Conservation (phyloP, 2,113 vertebrate species). For the Micronycteris hirsuta region DNA sequence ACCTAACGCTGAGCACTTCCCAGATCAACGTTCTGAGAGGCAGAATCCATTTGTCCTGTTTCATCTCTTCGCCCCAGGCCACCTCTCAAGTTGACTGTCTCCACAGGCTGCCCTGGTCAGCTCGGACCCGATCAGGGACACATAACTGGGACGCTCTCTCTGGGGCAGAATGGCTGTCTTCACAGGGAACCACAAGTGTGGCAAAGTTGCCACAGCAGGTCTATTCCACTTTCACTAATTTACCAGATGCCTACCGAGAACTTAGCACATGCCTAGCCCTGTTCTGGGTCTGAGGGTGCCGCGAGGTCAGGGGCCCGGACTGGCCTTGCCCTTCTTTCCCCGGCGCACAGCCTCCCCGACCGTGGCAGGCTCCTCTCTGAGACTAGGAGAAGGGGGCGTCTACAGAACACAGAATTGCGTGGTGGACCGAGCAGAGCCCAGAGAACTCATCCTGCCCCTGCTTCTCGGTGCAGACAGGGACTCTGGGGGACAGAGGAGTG, state of each 20-base stretch:
- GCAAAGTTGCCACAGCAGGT: background rate
- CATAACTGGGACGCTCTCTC: background rate
- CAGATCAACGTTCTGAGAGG: background rate
- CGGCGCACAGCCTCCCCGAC: background rate
- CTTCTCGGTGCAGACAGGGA: rapidly evolving
- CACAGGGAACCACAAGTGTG: background rate
- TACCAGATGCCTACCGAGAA: background rate
- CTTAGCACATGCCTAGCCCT: background rate
- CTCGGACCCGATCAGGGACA: rapidly evolving
- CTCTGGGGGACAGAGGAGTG: background rate
- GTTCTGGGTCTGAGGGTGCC: background rate
- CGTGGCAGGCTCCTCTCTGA: background rate
- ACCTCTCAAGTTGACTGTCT: background rate
- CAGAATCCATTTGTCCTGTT: background rate
- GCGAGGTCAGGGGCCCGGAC: background rate
- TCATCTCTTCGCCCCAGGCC: background rate
- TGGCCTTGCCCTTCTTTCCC: too few relatives aligned
- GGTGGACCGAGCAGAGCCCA: background rate
- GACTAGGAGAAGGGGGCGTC: background rate
- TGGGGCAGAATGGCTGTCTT: background rate
- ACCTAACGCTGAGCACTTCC: background rate
- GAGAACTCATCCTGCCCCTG: background rate
- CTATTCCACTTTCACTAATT: too few relatives aligned
- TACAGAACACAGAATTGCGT: background rate
- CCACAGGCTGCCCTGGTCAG: background rate